Base-by-base conservation (phyloP, 2,797 vertebrate genomes). In the Paedocypris micromegethes region DNA sequence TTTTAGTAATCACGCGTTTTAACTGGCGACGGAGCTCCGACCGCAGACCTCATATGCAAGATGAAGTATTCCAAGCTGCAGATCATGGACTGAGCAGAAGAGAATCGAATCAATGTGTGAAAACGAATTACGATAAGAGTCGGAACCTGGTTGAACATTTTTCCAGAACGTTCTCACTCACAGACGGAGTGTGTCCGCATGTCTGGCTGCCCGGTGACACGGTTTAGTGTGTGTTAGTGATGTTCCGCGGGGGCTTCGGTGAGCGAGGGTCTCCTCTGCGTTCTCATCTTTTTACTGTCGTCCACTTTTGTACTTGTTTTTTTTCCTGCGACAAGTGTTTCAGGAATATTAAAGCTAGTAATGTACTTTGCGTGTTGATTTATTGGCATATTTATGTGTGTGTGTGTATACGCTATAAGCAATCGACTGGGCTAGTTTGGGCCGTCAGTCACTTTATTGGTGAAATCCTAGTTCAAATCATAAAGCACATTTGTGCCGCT, bases 241-340 rank as follows among this genome's bases (percentile, higher is more conserved):
- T 85, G 83, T 85, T 88, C 80, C 90, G 77, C 89, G 89, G 65
- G 58, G 91, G 87, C 91, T 92, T 95, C 93, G 58, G 42, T 59
- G 87, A 88, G 85, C 83, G 86, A 2, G 79, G 3, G n/a, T 69
- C 37, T 62, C 52, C 48, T 58, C 9, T 69, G 5, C 64, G 55
- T 66, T 56, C 38, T 56, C 54, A 64, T 78, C 47, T 75, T 78
- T 78, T 68, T 78, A 75, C 76, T 65, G 70, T 78, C 48, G 43
- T 48, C 75, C 50, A 78, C 73, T 97, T 98, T 98, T 97, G 92
- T 98, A 96, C 92, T 85, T 93, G 5, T 95, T 92, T 87, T 93
- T 92, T 93, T 92, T 92, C 93, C 81, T 81, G 86, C 55, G 85
- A 83, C 78, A 80, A 64, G 84, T 81, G 86, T 96, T 96, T 96